Evolutionary conservation across 2,888 invertebrate genomes (phyloP), one percentile per base, ranked within the genome.

Genomic region (Argyresthia goedartella): DNA sequence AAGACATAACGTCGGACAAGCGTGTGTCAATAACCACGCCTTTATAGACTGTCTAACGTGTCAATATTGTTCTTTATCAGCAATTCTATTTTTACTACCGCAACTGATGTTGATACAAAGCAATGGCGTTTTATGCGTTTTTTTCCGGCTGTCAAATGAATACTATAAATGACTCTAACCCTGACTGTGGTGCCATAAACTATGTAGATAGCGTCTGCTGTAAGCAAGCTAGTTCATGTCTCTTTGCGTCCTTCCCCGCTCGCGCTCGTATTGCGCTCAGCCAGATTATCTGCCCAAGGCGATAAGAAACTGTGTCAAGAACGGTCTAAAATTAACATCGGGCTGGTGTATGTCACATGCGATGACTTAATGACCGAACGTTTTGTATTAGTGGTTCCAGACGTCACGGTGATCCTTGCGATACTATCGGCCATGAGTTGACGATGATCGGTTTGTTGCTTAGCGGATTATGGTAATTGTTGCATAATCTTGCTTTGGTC

Each of bases 281-380:
- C 60, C 60, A 63, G 65, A 64, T 65, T 62, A 64, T 60, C 56
- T 52, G 34, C 57, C 57, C 61, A 61, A 65, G 61, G 63, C 58
- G 61, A 66, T 64, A 66, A 65, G 56, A 57, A 77, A 66, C 62
- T 66, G 60, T 73, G 77, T 71, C 77, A 77, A 70, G 75, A 69
- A 55, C 69, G 34, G 10, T n/a, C 11, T 34, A 33, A 52, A 47
- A 45, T 33, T 52, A 42, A 51, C 33, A 10, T 11, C 50, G 25
- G 9, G 25, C 48, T 15, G 15, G n/a, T 50, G 25, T n/a, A 25
- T 50, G 50, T 50, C 50, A 42, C 50, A 42, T 50, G 42, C 34
- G 50, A 41, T 16, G 50, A 25, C 42, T 41, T 50, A 50, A 60
- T 60, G 61, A 60, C 59, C 57, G 56, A 60, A 13, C 14, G 16